Base-by-base conservation (phyloP, 1,140 invertebrate species). In the Brachionus manjavacas region DNA sequence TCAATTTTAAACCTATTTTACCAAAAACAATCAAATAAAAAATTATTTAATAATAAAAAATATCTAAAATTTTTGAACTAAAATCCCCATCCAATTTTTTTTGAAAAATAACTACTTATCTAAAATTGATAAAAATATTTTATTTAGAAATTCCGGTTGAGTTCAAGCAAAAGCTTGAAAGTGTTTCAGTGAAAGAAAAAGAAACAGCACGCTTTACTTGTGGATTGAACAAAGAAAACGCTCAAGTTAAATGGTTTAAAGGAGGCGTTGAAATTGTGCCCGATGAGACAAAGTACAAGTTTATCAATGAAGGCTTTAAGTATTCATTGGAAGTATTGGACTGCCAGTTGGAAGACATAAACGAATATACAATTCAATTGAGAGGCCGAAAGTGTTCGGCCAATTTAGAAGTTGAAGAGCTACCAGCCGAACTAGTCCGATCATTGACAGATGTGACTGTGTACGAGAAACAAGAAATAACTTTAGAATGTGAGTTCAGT, bases 241-340 rank as follows among this genome's bases (percentile, higher is more conserved):
- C 89, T 60, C 86, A 86, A 28, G 88, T 90, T 23, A 89, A 88
- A 84, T 91, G 90, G 90, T 88, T 88, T 78, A 88, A 90, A 31
- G 88, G 90, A 76, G 89, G 88, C 20, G 85, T 87, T 70, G 87
- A 88, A 81, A 87, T 89, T 41, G 11, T 1, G 55, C 72, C 72
- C 2, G 83, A 85, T 80, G 72, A 83, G 11, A 49, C n/a, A 3
- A 85, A 85, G 84, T 85, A 85, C 60, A 86, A 88, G 83, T 87
- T 88, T 39, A 85, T 85, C 55, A 86, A 87, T n/a, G 88, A 89
- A 83, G 79, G 76, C 20, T 74, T 43, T 35, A 85, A 35, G n/a
- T 85, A 84, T 35, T 41, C 52, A 41, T 55, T 84, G 16, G 55
- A 60, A 35, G 20, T 85, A 23, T 28, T 64, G 12, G 81, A 85